phyloP scores from a whole-genome alignment of 2,888 invertebrate species.

The Drosophila melanosoma region DNA sequence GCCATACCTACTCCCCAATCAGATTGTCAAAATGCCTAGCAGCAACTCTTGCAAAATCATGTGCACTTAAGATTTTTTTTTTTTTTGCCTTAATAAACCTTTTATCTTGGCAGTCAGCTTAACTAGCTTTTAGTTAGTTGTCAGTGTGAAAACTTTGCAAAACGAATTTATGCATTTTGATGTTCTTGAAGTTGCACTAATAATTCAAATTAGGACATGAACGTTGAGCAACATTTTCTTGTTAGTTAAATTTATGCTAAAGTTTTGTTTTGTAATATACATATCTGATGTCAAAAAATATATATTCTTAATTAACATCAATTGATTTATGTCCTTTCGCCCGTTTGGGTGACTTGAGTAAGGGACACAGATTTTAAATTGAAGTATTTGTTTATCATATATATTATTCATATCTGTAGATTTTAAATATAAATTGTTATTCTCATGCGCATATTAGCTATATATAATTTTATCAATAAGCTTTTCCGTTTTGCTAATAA shows the following conservation, averaged over 20 bases:
- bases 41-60: background rate
- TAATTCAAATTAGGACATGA: background rate
- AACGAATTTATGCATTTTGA: background rate
- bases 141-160: background rate
- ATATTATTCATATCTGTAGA: background rate
- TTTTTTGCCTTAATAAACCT: background rate
- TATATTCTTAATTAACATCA: background rate
- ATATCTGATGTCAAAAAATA: background rate
- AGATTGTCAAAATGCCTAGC: slow-evolving; percentile 20
- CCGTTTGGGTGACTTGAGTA: background rate
- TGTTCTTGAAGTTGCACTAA: background rate
- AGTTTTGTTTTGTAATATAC: background rate
- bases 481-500: background rate
- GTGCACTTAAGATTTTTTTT: background rate
- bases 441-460: background rate
- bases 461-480: background rate
- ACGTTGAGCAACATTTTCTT: background rate
- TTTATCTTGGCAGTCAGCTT: slow-evolving; percentile 2
- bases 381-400: background rate
- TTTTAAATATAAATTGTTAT: too few relatives aligned
- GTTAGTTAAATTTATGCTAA: background rate
- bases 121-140: background rate
- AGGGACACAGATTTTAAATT: background rate
- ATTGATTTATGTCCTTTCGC: background rate
- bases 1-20: background rate